phyloP scores from a whole-genome alignment of 2,797 vertebrate genomes.

The Hypotaenidia philippensis region DNA sequence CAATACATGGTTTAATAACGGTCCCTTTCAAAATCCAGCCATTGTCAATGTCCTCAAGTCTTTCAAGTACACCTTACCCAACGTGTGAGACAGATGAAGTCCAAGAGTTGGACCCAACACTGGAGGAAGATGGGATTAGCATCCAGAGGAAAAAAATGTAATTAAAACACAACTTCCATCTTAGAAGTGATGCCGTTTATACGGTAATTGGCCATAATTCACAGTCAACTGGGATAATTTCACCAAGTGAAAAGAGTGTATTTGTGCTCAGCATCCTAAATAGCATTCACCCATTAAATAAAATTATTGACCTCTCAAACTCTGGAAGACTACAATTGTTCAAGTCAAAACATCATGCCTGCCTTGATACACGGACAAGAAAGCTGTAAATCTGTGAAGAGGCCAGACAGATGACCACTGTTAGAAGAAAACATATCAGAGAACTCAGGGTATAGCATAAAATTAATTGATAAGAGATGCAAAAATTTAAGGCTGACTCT shows the following conservation, averaged over 20 bases:
- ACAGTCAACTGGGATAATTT: background rate
- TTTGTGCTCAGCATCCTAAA: conserved; percentile 16
- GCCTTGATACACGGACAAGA: background rate
- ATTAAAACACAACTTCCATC: background rate
- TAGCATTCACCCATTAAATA: background rate
- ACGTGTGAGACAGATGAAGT: background rate
- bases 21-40: background rate
- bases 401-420: background rate
- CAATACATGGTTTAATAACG: background rate
- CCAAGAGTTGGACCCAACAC: background rate
- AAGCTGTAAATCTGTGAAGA: background rate
- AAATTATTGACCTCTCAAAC: background rate
- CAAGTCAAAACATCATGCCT: background rate
- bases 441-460: background rate
- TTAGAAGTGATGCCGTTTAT: background rate
- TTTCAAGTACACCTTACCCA: background rate
- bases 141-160: background rate
- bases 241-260: background rate
- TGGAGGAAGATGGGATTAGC: background rate
- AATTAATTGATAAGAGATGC: background rate
- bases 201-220: background rate
- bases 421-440: background rate
- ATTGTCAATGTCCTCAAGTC: background rate
- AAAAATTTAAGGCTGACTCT: background rate
- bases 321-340: background rate